These are phyloP conservation scores for Scartelaos histophorus DNA, from an alignment of 2,113 vertebrate genomes.

Conservation along the genomic window DNA sequence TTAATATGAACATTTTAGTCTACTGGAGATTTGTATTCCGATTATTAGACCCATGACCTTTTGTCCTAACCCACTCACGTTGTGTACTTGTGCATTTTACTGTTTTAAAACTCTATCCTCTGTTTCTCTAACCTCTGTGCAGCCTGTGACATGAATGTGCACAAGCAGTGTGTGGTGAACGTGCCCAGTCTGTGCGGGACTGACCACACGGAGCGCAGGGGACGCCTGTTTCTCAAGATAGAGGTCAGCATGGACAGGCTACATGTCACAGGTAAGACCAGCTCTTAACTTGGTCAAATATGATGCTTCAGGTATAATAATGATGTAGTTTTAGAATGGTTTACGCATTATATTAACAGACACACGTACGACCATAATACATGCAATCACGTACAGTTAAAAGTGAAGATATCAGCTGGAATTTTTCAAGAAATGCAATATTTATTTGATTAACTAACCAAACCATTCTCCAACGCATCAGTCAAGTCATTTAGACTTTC, in stretches of 20 bases:
- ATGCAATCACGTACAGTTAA: no score
- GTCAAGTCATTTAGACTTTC: no score
- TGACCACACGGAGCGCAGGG: constrained; percentile 94
- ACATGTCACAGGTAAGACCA: constrained; percentile 85
- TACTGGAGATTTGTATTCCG: no score
- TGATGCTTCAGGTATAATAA: not conserved
- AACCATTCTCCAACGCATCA: no score
- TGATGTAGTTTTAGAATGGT: not conserved
- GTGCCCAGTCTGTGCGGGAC: constrained; percentile 96
- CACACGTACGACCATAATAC: no score
- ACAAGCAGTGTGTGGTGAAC: constrained; percentile 95
- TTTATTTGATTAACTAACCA: no score
- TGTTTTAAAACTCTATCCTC: not conserved
- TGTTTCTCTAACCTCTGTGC: constrained; percentile 44
- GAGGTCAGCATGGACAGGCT: constrained; percentile 88
- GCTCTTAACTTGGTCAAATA: not conserved
- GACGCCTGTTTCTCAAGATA: constrained; percentile 92
- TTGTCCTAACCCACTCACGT: no score
- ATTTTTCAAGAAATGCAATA: no score
- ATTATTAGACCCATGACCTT: no score
- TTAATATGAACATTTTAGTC: no score
- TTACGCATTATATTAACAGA: not conserved
- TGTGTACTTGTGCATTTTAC: not conserved
- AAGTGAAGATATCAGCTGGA: no score
- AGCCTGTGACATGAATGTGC: constrained; percentile 98